Conservation (phyloP, 37 sponge, comb jelly and placozoan species). For the Chondrilla cf. caribensis region DNA sequence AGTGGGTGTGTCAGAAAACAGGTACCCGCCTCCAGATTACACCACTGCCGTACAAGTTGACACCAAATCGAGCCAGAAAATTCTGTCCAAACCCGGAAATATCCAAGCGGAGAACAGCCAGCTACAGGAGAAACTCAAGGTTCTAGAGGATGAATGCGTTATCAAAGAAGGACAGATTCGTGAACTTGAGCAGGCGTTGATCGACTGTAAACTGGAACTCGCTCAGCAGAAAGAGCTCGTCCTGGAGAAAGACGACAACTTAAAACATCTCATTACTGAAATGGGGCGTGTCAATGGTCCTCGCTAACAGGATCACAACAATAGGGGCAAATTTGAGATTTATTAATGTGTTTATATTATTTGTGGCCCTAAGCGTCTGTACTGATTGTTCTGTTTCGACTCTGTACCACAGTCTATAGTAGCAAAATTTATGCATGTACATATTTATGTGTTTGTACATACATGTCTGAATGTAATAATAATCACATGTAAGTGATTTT, state of each 20-base stretch:
- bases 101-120: background rate
- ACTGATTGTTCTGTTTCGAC: background rate
- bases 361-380: too few relatives aligned
- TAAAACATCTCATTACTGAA: background rate
- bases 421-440: background rate
- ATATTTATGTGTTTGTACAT: background rate
- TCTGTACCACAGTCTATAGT: background rate
- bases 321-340: too few relatives aligned
- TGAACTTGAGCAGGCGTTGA: background rate
- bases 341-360: too few relatives aligned
- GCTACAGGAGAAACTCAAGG: background rate
- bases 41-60: background rate
- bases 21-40: slow-evolving; percentile 15
- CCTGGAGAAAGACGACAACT: slow-evolving; percentile 10
- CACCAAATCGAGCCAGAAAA: background rate
- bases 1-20: background rate
- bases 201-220: background rate
- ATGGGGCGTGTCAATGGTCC: too few relatives aligned
- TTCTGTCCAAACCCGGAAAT: background rate
- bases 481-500: too few relatives aligned
- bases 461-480: background rate
- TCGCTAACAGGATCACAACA: too few relatives aligned
- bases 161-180: background rate
- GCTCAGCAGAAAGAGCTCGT: slow-evolving; percentile 17
- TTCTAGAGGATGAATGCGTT: background rate